Base-by-base conservation (phyloP, 2,888 invertebrate species). In the Cataglyphis rosenhaueri region DNA sequence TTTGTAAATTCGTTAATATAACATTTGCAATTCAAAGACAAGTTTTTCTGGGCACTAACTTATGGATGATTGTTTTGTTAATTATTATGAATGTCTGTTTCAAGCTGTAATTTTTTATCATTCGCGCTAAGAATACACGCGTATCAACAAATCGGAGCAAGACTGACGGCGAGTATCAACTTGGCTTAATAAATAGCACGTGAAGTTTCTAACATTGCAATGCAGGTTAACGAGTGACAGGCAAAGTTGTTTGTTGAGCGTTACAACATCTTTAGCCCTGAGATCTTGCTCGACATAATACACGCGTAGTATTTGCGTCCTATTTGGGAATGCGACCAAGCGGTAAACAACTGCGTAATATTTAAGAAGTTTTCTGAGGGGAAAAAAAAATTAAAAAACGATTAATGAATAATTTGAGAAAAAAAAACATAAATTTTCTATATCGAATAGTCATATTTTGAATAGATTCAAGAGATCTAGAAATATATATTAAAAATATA, bases 91-190 rank as follows among this genome's bases (percentile, higher is more conserved):
- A 29, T 3, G 6, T 41, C 4, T 41, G 41, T 62, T 44, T 21
- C 12, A 61, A 41, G 25, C 38, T 25, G 4, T 6, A 6, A n/a
- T 61, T 41, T 44, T 41, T 41, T 41, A 18, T 61, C 44, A 62
- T 32, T 74, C 15, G 32, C 15, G 44, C 61, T 48, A 44, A 74
- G 81, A 82, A 44, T 61, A 70, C 68, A 44, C 65, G 62, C 57
- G 65, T 73, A 44, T 38, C 74, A 70, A 78, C n/a, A 38, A 84
- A 81, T 73, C 52, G 38, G 38, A 38, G 35, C 76, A 74, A 79
- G 44, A 64, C 64, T 62, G 85, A 75, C 82, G 12, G 21, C 32
- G 38, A 57, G 8, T 15, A 32, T 61, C 25, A 41, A 61, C 59
- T 73, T 71, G 29, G 29, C 64, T 32, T 73, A 59, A 59, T 41